Evolutionary conservation across 1,140 invertebrate genomes (phyloP), one percentile per base, ranked within the genome.

Genomic region (Riptortus pedestris): DNA sequence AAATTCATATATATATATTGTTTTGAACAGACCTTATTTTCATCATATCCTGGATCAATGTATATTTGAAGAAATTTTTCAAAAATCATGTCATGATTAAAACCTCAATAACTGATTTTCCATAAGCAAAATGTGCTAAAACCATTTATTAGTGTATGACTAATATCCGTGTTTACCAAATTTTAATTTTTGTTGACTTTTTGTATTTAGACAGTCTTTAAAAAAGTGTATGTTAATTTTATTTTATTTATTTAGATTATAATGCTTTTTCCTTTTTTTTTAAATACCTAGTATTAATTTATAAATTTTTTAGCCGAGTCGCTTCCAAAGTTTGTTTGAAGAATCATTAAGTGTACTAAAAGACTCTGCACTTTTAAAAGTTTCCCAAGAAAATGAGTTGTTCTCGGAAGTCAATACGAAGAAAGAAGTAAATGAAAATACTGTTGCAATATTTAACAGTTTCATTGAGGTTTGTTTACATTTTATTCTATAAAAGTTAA

Each of bases 311-410:
- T 69, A 93, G 85, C 93, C 93, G n/a, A 80, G 84, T 12, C 73
- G 89, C 14, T 87, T 94, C 72, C 90, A 96, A 74, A 80, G 85
- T 65, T 83, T 90, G 69, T 79, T 96, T 4, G 81, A 84, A 68
- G 90, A 95, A 69, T 85, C 90, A 1, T 77, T 94, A 3, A 88
- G 90, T 66, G 81, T 91, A 38, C 85, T 93, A 27, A 85, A 92
- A 72, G 90, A 94, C 72, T 87, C 87, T 26, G 89, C 92, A 60
- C 77, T 93, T 22, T 80, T 82, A 65, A 77, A 84, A 69, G 83
- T 85, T 69, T 74, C 83, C 66, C 76, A 91, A 78, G 86, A 90
- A 78, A 73, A 79, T 51, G 74, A 81, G 26, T 74, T 93, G 14
- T 76, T 92, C 7, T 81, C 81, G 28, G 81, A 80, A 67, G 72